Percentiles rank a stretch among this genome's conserved stretches.
Evolutionary conservation across 2,797 vertebrate genomes (phyloP).

Genomic region (Strix occidentalis): DNA sequence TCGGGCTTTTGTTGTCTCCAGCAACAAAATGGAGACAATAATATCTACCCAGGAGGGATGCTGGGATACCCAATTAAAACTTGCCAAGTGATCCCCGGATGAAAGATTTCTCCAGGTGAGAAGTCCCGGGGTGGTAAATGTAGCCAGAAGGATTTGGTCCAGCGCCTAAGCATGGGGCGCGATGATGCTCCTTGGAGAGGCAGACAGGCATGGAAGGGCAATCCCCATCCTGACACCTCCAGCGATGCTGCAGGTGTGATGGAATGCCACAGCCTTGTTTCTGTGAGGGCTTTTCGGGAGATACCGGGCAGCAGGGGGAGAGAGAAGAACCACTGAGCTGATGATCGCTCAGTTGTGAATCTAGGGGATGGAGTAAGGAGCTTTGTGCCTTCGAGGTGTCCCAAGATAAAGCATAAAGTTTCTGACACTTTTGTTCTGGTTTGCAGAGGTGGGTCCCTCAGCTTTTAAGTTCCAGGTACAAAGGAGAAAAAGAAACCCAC

Average conservation of each 20-base stretch:
- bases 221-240: not conserved
- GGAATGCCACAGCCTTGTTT: not conserved
- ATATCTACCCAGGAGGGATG: not conserved
- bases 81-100: not conserved
- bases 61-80: not conserved
- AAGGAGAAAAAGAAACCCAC: not conserved
- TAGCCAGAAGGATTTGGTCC: not conserved
- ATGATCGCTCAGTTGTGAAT: accelerated
- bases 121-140: not conserved
- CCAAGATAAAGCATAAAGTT: not conserved
- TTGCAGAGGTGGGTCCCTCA: not conserved
- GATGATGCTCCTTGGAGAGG: not conserved
- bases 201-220: not conserved
- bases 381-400: not conserved
- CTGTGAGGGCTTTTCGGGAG: not conserved
- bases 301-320: not conserved
- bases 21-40: not conserved
- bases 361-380: not conserved
- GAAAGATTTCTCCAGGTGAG: not conserved
- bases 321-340: not conserved
- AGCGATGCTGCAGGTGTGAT: not conserved
- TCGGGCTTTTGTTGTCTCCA: not conserved
- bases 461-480: not conserved
- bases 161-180: accelerated
- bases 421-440: not conserved